These are phyloP conservation scores for Gorsachius goisagi DNA, from an alignment of 2,113 vertebrate genomes.

Conservation along the genomic window DNA sequence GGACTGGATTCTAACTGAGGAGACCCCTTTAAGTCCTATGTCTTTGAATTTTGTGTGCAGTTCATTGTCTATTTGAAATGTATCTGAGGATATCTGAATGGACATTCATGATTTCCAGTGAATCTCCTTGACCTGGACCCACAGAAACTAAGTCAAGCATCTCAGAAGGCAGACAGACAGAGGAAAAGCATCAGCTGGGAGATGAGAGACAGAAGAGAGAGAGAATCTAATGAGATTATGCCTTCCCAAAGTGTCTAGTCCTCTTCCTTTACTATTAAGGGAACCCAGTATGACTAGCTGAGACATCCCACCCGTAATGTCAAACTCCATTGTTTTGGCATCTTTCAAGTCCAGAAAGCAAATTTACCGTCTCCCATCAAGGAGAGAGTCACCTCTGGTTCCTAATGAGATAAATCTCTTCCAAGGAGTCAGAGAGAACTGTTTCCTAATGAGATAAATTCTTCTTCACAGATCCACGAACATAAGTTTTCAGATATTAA, in stretches of 20 bases:
- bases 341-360: neutral
- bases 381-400: neutral
- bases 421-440: neutral
- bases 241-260: neutral
- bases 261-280: neutral
- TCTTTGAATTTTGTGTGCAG: neutral
- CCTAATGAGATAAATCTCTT: neutral
- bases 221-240: neutral
- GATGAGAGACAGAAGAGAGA: neutral
- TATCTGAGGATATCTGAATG: neutral
- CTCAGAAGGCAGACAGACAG: neutral
- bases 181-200: neutral
- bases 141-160: neutral
- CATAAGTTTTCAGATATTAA: neutral
- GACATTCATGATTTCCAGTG: neutral
- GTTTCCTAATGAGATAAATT: neutral
- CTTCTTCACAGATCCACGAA: neutral
- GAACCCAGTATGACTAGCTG: neutral
- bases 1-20: neutral
- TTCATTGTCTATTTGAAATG: neutral
- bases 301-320: neutral
- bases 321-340: neutral
- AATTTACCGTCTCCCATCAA: neutral
- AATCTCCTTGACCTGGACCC: neutral
- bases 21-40: neutral